Percentiles rank a stretch among this genome's conserved stretches.
Evolutionary conservation across 2,113 vertebrate genomes (phyloP).

Genomic region (Tinamus guttatus): DNA sequence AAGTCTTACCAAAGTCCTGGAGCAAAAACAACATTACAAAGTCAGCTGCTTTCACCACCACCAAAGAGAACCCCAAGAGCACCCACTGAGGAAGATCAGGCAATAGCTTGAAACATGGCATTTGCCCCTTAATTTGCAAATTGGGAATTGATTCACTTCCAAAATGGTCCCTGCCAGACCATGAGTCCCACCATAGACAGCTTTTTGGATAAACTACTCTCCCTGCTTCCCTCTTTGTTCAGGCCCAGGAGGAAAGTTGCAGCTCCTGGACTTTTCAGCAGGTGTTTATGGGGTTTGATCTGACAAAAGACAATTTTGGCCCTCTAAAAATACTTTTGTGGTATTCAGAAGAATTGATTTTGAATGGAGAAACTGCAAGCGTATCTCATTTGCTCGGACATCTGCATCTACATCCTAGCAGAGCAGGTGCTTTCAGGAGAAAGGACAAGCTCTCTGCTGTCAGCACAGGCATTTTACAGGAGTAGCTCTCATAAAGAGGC

Average conservation of each 20-base stretch:
- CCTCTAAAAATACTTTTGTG: background rate
- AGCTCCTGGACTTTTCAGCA: background rate
- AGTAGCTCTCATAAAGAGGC: background rate
- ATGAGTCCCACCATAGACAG: background rate
- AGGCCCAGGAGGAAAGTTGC: background rate
- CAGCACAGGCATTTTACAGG: background rate
- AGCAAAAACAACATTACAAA: background rate
- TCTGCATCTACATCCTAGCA: accelerated
- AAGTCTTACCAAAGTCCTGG: background rate
- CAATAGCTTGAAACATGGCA: background rate
- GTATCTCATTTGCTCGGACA: background rate
- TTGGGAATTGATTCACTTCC: background rate
- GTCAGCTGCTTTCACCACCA: background rate
- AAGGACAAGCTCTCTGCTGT: accelerated
- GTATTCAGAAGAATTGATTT: background rate
- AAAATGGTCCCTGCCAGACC: background rate
- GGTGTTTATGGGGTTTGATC: accelerated
- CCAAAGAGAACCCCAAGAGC: background rate
- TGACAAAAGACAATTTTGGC: background rate
- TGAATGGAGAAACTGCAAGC: background rate
- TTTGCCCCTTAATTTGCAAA: background rate
- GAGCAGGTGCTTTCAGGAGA: background rate
- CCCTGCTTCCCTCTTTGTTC: background rate
- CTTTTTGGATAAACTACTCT: background rate
- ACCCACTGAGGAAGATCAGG: background rate